These are phyloP conservation scores for Chrysolina haemoptera DNA, from an alignment of 2,888 invertebrate genomes.

Conservation along the genomic window DNA sequence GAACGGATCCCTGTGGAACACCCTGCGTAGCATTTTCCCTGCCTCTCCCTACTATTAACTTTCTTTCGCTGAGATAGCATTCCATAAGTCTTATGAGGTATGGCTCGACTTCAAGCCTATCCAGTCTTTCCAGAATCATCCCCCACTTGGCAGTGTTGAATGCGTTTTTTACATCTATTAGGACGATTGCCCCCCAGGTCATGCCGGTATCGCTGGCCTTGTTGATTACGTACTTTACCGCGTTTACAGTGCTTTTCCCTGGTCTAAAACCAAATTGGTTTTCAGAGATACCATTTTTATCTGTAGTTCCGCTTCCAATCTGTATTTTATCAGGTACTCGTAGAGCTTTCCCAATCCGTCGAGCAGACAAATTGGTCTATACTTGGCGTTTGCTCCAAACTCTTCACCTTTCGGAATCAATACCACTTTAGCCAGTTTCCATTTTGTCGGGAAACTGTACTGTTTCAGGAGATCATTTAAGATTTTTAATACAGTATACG, in stretches of 20 bases:
- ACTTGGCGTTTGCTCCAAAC: too few relatives aligned
- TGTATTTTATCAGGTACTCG: constrained; percentile 28
- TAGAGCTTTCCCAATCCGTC: constrained; percentile 38
- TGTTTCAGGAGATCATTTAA: constrained; percentile 16
- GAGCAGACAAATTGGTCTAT: too few relatives aligned
- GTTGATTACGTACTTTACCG: constrained; percentile 27
- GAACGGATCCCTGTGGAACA: constrained; percentile 40
- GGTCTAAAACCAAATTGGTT: constrained; percentile 43
- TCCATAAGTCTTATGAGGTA: constrained; percentile 12
- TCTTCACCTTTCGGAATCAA: too few relatives aligned
- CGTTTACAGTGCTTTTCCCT: constrained; percentile 27
- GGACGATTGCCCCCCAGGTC: constrained; percentile 10
- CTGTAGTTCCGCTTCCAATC: constrained; percentile 34
- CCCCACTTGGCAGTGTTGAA: constrained; percentile 40
- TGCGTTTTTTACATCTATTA: constrained; percentile 39
- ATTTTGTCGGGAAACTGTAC: constrained; percentile 4
- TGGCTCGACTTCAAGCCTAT: background rate
- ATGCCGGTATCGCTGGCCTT: background rate
- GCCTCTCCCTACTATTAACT: too few relatives aligned
- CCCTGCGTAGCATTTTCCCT: too few relatives aligned
- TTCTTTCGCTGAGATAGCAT: background rate
- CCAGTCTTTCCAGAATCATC: constrained; percentile 15
- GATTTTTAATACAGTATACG: background rate
- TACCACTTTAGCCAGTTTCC: constrained; percentile 27
- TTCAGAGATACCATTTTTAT: constrained; percentile 6